These are phyloP conservation scores for Acanthurus leucopareius DNA, from an alignment of 2,797 vertebrate genomes.

Conservation along the genomic window DNA sequence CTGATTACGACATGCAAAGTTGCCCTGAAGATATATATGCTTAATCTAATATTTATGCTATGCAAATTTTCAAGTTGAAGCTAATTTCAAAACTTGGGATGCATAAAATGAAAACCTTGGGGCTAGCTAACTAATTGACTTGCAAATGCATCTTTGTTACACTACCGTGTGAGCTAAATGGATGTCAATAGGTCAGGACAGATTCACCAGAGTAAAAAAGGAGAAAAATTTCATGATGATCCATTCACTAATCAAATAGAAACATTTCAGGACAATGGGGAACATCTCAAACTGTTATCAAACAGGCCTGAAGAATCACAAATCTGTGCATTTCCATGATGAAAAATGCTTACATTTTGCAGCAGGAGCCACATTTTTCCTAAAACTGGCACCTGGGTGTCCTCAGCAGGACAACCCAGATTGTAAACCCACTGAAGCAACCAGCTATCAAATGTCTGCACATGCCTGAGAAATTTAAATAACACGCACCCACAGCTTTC, in stretches of 20 bases:
- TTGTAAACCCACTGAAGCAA: background rate
- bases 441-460: background rate
- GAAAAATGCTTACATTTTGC: background rate
- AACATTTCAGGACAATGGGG: background rate
- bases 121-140: slow-evolving; percentile 79
- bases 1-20: slow-evolving; percentile 41
- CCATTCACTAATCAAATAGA: slow-evolving; percentile 9
- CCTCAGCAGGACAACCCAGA: background rate
- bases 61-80: slow-evolving; percentile 66
- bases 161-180: slow-evolving; percentile 62
- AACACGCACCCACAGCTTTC: slow-evolving; percentile 1
- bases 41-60: slow-evolving; percentile 80
- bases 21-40: slow-evolving; percentile 57
- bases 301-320: background rate
- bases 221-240: slow-evolving; percentile 6
- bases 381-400: background rate
- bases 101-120: slow-evolving; percentile 66
- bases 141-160: slow-evolving; percentile 79
- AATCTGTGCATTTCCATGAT: background rate
- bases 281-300: background rate
- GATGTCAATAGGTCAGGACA: slow-evolving; percentile 77
- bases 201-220: slow-evolving; percentile 29
- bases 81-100: slow-evolving; percentile 76
- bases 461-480: background rate
- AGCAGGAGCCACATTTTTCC: background rate